Evolutionary conservation across 2,888 invertebrate genomes (phyloP).

Genomic region (Stenurella melanura): DNA sequence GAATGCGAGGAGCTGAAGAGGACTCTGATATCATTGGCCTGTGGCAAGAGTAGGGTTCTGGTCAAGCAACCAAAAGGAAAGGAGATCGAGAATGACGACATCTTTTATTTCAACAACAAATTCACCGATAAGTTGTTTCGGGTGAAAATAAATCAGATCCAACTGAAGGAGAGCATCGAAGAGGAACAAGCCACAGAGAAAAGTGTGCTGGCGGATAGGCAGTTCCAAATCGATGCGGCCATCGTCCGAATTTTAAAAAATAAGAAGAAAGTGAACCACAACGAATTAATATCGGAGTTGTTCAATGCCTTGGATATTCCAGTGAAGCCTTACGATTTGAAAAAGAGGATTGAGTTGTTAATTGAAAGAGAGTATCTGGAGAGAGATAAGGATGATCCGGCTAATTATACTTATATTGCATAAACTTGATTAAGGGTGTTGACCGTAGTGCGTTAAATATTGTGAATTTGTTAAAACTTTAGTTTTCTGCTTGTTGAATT

Average conservation of each 20-base stretch:
- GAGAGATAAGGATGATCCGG: conserved; percentile 95
- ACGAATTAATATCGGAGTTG: conserved; percentile 94
- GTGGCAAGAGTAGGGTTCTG: conserved; percentile 92
- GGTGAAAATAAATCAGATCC: conserved; percentile 96
- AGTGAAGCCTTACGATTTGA: conserved; percentile 97
- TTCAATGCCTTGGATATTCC: conserved; percentile 98
- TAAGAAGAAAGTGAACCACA: conserved; percentile 94
- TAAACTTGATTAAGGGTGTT: conserved; percentile 72
- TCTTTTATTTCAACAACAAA: conserved; percentile 87
- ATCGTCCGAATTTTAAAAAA: conserved; percentile 99
- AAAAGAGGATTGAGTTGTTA: conserved; percentile 97
- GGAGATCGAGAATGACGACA: conserved; percentile 88
- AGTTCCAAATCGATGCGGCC: conserved; percentile 99
- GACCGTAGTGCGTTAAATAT: background rate
- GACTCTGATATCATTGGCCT: conserved; percentile 95
- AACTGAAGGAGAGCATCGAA: conserved; percentile 88
- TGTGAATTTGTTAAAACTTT: background rate
- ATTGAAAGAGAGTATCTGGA: conserved; percentile 99
- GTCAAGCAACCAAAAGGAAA: conserved; percentile 89
- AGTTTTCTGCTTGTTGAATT: too few relatives aligned
- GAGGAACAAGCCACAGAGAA: conserved; percentile 96
- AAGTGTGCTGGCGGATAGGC: conserved; percentile 97
- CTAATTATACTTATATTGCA: conserved; percentile 96
- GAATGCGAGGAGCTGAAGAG: conserved; percentile 92
- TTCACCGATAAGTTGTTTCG: conserved; percentile 97